Percentiles rank a stretch among this genome's conserved stretches.
phyloP scores from a whole-genome alignment of 2,888 invertebrate genomes.

The Dolichopus griseipennis region DNA sequence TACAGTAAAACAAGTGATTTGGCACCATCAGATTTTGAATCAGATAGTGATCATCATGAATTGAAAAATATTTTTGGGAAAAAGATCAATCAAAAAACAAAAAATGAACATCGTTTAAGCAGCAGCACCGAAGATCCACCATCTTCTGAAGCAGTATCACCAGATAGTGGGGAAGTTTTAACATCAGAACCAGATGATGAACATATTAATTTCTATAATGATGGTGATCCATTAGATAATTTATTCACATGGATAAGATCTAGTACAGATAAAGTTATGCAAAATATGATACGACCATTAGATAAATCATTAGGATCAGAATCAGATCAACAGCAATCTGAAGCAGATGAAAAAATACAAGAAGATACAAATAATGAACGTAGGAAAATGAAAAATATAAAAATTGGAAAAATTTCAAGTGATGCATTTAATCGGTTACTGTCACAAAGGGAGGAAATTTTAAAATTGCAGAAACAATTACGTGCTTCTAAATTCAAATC shows the following conservation, averaged over 20 bases:
- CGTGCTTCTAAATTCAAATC: neutral
- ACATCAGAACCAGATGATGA: neutral
- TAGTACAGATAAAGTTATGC: neutral
- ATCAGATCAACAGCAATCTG: too few species aligned
- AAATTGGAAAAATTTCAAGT: too few species aligned
- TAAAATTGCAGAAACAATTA: neutral
- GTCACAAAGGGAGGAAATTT: neutral
- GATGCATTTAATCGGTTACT: neutral
- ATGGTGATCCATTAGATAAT: neutral
- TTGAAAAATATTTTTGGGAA: neutral
- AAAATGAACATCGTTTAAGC: neutral
- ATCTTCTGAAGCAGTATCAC: neutral
- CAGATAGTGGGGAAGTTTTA: conserved; percentile 7
- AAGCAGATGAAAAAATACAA: neutral
- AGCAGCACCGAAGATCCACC: neutral
- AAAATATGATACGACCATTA: neutral
- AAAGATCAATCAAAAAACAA: neutral
- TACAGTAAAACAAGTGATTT: conserved; percentile 7
- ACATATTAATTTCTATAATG: neutral
- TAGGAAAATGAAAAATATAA: neutral
- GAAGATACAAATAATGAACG: neutral
- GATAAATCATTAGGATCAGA: neutral
- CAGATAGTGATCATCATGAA: neutral
- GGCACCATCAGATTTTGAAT: neutral
- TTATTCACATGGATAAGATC: neutral